Percentiles rank a stretch among this genome's conserved stretches.
phyloP scores from a whole-genome alignment of 2,888 invertebrate genomes.

The Brenthis hecate region DNA sequence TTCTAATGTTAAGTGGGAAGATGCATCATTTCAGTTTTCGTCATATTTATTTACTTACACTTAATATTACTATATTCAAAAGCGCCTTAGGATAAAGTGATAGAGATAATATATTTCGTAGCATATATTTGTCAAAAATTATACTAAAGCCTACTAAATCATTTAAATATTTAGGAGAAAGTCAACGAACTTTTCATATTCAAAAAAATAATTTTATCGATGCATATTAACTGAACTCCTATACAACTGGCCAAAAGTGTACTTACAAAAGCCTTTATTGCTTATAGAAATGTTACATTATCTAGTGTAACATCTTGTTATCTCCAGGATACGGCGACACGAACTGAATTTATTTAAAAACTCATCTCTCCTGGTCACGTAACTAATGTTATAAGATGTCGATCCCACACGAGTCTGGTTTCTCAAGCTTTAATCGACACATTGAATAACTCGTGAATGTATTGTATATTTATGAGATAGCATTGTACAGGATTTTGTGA shows the following conservation, averaged over 20 bases:
- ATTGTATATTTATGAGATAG: background rate
- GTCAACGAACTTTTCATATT: too few relatives aligned
- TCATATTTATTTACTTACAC: too few relatives aligned
- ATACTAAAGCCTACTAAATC: too few relatives aligned
- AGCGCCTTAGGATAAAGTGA: too few relatives aligned
- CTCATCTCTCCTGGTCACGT: slow-evolving; percentile 62
- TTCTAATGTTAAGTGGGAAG: too few relatives aligned
- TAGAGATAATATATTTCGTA: too few relatives aligned
- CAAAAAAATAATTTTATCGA: too few relatives aligned
- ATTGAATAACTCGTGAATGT: slow-evolving; percentile 21
- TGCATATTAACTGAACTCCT: too few relatives aligned
- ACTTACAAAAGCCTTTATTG: background rate
- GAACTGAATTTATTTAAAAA: slow-evolving; percentile 68
- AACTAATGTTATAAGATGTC: slow-evolving; percentile 61
- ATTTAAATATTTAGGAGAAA: too few relatives aligned
- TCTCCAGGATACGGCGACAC: slow-evolving; percentile 44
- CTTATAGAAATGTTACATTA: slow-evolving; percentile 6
- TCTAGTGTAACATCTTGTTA: slow-evolving; percentile 21
- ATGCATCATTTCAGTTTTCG: too few relatives aligned
- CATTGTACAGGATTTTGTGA: background rate
- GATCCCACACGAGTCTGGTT: slow-evolving; percentile 45
- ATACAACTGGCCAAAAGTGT: background rate
- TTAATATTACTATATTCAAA: too few relatives aligned
- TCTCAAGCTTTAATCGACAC: slow-evolving; percentile 26
- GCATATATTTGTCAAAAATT: too few relatives aligned